These are phyloP conservation scores for Paralichthys olivaceus DNA, from an alignment of 2,113 vertebrate species.

Conservation along the genomic window DNA sequence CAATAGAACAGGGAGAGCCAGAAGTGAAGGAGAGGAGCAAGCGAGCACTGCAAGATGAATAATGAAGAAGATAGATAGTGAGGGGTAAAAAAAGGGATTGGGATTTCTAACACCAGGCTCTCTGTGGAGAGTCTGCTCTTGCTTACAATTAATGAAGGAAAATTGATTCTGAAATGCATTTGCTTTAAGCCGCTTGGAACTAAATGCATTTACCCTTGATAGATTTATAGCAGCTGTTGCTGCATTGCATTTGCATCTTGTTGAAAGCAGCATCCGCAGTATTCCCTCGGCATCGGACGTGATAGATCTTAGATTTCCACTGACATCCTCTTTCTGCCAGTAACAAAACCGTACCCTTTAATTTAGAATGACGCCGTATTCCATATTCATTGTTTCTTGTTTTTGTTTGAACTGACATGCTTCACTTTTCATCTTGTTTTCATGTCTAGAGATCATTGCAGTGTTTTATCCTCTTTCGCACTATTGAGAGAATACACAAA, in stretches of 20 bases:
- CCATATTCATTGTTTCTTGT: not conserved
- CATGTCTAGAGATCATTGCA: not conserved
- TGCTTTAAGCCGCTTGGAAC: conserved; percentile 14
- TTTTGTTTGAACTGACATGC: conserved; percentile 16
- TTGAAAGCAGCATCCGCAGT: conserved; percentile 34
- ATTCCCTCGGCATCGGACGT: not conserved
- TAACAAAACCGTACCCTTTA: conserved; percentile 15
- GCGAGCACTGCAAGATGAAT: conserved; percentile 51
- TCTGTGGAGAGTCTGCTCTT: conserved; percentile 24
- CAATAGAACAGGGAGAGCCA: conserved; percentile 37
- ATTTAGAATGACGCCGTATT: conserved; percentile 23
- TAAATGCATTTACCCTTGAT: conserved; percentile 41
- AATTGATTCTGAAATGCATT: conserved; percentile 49
- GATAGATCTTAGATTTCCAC: conserved; percentile 43
- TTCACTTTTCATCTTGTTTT: conserved; percentile 1
- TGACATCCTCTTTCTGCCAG: conserved; percentile 24
- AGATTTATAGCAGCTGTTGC: conserved; percentile 56
- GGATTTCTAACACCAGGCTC: not conserved
- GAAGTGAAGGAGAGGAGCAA: conserved; percentile 29
- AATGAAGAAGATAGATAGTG: conserved; percentile 35
- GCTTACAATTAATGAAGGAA: conserved; percentile 42
- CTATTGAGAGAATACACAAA: too few species aligned
- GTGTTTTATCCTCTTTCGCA: not conserved
- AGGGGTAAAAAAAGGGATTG: conserved; percentile 20
- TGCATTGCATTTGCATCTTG: conserved; percentile 39